Conservation (phyloP, 2,113 vertebrate genomes). For the Anser brachyrhynchus region DNA sequence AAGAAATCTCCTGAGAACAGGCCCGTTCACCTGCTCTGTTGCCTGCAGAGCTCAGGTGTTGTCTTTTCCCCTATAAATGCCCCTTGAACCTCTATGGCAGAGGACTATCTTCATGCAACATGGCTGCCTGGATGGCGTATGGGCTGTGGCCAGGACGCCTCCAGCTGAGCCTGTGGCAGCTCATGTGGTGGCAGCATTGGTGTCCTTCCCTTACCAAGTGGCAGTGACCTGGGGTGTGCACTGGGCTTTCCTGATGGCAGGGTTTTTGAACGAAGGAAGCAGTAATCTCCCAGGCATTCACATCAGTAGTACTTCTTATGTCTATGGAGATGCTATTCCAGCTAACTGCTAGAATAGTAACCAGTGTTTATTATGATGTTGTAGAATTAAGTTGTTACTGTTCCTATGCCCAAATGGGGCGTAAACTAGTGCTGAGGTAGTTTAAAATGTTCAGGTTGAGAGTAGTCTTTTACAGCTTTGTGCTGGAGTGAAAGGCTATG, state of each 20-base stretch:
- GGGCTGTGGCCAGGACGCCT: not conserved
- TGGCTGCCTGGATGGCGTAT: not conserved
- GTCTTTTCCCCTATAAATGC: not conserved
- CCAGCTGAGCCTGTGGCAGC: not conserved
- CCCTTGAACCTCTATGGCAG: not conserved
- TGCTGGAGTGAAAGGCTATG: not conserved
- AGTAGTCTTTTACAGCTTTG: not conserved
- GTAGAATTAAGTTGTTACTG: not conserved
- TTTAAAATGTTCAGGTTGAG: not conserved
- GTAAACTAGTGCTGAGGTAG: not conserved
- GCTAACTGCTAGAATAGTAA: not conserved
- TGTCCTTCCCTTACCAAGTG: not conserved
- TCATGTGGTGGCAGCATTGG: not conserved
- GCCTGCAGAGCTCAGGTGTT: not conserved
- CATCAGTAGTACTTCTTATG: not conserved
- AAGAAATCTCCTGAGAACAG: not conserved
- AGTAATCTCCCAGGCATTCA: not conserved
- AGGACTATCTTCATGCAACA: not conserved
- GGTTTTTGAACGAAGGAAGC: not conserved
- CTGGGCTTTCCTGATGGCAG: not conserved
- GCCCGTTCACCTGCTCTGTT: not conserved
- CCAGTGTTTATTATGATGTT: not conserved
- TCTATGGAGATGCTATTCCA: not conserved
- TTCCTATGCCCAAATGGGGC: not conserved
- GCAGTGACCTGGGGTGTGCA: not conserved